Base-by-base conservation (phyloP, 1,140 invertebrate species). In the Anastrepha ludens region DNA sequence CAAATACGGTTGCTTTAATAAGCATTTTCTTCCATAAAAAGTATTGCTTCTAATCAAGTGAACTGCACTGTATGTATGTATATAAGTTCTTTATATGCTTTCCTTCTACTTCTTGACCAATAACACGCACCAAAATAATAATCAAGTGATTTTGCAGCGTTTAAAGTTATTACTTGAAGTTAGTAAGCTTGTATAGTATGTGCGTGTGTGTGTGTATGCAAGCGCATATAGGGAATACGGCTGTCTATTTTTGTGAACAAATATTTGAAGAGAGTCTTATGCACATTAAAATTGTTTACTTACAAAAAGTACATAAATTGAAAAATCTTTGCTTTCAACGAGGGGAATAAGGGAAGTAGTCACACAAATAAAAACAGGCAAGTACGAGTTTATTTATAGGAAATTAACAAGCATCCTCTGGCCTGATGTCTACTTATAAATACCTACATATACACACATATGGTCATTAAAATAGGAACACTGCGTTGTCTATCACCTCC, bases 241-340 rank as follows among this genome's bases (percentile, higher is more conserved):
- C 5, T 67, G 7, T 67, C 39, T 41, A 67, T 74, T 74, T 74
- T 47, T 74, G 74, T 13, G 8, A 20, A 17, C n/a, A 47, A 58
- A 50, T 55, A 67, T 39, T 67, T 29, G 20, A 67, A 67, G 5
- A 20, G n/a, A 8, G 64, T 39, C 29, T 39, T 67, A 67, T 29
- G 29, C 29, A 67, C 29, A 67, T 67, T 17, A 20, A 81, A 55
- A 29, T 2, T 50, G 74, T 81, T 81, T 55, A 81, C n/a, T 81
- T 55, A 81, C 74, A 50, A 81, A 55, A 81, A 81, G 44, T 50
- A 81, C 15, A 81, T 55, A 81, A 81, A 81, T 9, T 81, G 17
- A 55, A 55, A 81, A 81, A 29, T 50, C 47, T 20, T 81, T 81
- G 74, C 20, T 11, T 41, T 55, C n/a, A 20, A 8, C 47, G 15